A percentile compares a stretch with the other conserved stretches of the same genome.
phyloP scores from a whole-genome alignment of 2,113 vertebrate genomes.

The Cyanoderma ruficeps region DNA sequence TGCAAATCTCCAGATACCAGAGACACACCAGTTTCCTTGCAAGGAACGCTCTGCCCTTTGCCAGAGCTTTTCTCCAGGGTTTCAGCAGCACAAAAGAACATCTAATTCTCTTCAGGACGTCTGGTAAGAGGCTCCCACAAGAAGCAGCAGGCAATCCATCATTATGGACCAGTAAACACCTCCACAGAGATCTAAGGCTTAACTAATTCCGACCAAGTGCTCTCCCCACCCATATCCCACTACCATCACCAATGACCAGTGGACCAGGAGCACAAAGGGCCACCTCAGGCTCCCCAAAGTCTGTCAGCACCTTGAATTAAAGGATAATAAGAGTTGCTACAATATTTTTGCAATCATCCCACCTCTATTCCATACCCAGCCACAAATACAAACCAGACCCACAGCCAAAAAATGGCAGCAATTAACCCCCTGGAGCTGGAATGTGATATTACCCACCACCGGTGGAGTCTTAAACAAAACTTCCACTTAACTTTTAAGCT shows the following conservation, averaged over 20 bases:
- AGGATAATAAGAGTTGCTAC: neutral
- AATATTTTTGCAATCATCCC: neutral
- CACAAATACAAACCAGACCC: neutral
- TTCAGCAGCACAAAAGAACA: neutral
- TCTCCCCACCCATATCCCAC: neutral
- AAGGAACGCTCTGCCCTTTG: neutral
- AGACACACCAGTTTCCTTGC: neutral
- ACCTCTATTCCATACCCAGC: neutral
- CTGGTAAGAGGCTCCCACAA: neutral
- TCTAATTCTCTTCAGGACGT: neutral
- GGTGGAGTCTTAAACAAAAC: neutral
- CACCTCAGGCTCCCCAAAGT: neutral
- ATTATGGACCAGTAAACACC: neutral
- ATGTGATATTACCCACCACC: neutral
- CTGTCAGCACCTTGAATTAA: neutral
- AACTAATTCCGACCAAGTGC: accelerated
- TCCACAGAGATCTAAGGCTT: neutral
- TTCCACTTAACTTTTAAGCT: neutral
- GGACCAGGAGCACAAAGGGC: neutral
- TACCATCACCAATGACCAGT: accelerated
- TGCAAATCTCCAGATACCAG: neutral
- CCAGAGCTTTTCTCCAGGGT: neutral
- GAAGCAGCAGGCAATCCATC: neutral
- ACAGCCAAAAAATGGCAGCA: neutral
- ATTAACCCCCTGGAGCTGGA: neutral